Percentiles rank a stretch among this genome's conserved stretches.
phyloP scores from a whole-genome alignment of 2,888 invertebrate genomes.

The Spilosoma lubricipeda region DNA sequence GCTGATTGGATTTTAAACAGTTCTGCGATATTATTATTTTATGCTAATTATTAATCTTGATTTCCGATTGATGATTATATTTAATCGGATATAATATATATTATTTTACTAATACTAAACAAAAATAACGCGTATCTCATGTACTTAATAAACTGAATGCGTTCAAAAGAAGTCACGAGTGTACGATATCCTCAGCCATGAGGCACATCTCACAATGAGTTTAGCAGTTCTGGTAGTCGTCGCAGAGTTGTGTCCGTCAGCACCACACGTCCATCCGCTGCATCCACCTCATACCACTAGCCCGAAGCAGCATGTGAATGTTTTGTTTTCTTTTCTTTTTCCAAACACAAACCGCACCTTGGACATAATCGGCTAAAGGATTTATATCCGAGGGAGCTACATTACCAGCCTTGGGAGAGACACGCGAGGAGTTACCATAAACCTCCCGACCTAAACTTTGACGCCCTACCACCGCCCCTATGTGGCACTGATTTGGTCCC shows the following conservation, averaged over 20 bases:
- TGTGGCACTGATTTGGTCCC: constrained; percentile 84
- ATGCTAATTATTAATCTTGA: constrained; percentile 1
- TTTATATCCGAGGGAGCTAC: constrained; percentile 84
- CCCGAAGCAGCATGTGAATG: constrained; percentile 86
- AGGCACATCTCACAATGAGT: constrained; percentile 20
- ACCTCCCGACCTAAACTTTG: constrained; percentile 85
- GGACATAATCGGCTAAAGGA: constrained; percentile 84
- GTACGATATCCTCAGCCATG: constrained; percentile 8
- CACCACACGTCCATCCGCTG: constrained; percentile 72
- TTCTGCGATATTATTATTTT: constrained; percentile 43
- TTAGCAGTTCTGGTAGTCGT: constrained; percentile 36
- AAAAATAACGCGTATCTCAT: constrained; percentile 1
- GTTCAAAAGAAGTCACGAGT: constrained; percentile 6
- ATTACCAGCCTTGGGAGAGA: constrained; percentile 91
- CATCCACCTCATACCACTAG: constrained; percentile 81
- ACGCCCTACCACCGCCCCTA: constrained; percentile 81
- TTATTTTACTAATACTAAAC: constrained; percentile 1
- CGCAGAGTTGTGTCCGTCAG: constrained; percentile 72
- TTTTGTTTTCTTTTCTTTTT: constrained; percentile 86
- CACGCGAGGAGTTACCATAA: constrained; percentile 87
- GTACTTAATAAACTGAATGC: constrained; percentile 2
- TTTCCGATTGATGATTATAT: too few relatives aligned
- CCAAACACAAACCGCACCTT: constrained; percentile 85
- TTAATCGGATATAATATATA: constrained; percentile 1
- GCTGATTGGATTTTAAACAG: constrained; percentile 57